Evolutionary conservation across 2,888 invertebrate genomes (phyloP).

Genomic region (Reticulitermes lucifugus): DNA sequence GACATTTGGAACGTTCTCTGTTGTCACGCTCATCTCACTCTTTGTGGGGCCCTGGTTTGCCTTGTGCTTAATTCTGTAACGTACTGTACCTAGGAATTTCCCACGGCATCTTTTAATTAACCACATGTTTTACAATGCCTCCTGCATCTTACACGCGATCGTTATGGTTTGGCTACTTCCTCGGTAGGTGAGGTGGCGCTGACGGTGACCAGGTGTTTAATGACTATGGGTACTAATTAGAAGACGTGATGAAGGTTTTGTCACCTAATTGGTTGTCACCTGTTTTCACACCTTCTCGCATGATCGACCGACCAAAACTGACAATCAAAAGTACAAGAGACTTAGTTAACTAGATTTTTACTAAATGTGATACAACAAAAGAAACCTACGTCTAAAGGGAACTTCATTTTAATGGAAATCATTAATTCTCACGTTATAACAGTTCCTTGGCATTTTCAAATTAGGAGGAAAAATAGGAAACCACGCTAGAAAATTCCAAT

Average conservation of each 20-base stretch:
- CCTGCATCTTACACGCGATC: neutral
- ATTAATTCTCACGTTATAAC: neutral
- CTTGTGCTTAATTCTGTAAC: no score
- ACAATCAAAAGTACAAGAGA: constrained; percentile 23
- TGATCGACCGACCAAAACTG: constrained; percentile 23
- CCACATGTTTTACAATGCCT: neutral
- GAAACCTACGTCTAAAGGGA: neutral
- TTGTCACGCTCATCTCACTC: neutral
- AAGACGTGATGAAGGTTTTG: constrained; percentile 36
- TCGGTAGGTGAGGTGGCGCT: neutral
- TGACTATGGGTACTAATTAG: constrained; percentile 32
- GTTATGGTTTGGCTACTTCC: constrained; percentile 19
- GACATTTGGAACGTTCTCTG: no score
- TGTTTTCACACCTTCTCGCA: constrained; percentile 41
- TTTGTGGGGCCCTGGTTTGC: no score
- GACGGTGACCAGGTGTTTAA: constrained; percentile 37
- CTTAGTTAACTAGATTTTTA: constrained; percentile 28
- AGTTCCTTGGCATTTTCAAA: neutral
- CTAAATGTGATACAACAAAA: constrained; percentile 18
- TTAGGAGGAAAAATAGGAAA: neutral
- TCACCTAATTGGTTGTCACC: constrained; percentile 41
- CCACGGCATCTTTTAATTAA: neutral
- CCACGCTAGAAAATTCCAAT: neutral
- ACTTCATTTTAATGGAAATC: neutral
- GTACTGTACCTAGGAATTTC: neutral